These are phyloP conservation scores for Malthinus seriepunctatus DNA, from an alignment of 2,888 invertebrate species.

Conservation along the genomic window DNA sequence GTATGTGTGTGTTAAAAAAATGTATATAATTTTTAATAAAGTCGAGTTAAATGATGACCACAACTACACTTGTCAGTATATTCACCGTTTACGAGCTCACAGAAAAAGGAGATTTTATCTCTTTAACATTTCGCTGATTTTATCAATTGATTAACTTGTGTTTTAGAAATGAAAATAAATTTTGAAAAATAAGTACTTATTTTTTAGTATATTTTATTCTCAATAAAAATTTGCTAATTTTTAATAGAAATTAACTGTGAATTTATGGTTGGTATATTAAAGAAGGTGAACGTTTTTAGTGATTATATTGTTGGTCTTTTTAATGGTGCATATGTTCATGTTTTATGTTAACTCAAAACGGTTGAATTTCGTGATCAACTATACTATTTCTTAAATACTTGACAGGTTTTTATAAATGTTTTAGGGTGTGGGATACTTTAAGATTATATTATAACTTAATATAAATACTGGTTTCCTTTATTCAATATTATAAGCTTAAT, in stretches of 20 bases:
- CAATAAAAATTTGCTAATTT: not conserved
- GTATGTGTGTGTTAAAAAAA: too few relatives aligned
- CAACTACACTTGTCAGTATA: slow-evolving; percentile 37
- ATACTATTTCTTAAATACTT: slow-evolving; percentile 23
- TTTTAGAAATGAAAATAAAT: not conserved
- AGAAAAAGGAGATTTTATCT: slow-evolving; percentile 17
- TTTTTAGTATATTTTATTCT: slow-evolving; percentile 1
- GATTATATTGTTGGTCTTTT: not conserved
- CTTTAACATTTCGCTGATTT: slow-evolving; percentile 14
- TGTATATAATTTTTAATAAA: slow-evolving; percentile 45
- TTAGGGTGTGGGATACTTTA: slow-evolving; percentile 14
- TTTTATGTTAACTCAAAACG: slow-evolving; percentile 10
- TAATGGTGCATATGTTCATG: slow-evolving; percentile 11
- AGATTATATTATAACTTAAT: slow-evolving; percentile 13
- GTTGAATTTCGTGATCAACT: slow-evolving; percentile 19
- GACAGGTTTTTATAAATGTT: slow-evolving; percentile 24
- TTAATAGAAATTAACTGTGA: not conserved
- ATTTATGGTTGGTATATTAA: not conserved
- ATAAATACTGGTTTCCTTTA: slow-evolving; percentile 13
- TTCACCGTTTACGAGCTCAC: slow-evolving; percentile 15
- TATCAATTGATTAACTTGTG: slow-evolving; percentile 12
- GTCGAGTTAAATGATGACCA: slow-evolving; percentile 41
- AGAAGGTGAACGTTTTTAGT: not conserved
- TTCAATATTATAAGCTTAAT: not conserved
- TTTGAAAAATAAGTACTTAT: not conserved